Percentiles rank a stretch among this genome's conserved stretches.
These are phyloP conservation scores for Fregata magnificens DNA, from an alignment of 2,113 vertebrate species.

Conservation along the genomic window DNA sequence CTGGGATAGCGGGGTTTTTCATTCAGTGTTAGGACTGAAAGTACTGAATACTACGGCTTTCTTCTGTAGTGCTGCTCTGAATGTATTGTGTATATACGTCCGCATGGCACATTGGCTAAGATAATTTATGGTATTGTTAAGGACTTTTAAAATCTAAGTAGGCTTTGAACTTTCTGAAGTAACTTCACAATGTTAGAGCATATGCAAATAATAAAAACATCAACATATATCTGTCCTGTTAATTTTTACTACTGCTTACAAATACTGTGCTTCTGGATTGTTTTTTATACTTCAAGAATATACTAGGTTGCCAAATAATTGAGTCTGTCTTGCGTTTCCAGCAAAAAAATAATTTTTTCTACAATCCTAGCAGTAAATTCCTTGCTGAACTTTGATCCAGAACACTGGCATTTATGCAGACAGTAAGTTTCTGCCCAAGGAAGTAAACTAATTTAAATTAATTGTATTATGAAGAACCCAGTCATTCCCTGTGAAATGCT, in stretches of 20 bases:
- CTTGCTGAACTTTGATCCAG: background rate
- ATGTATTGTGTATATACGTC: accelerated
- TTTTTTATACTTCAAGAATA: background rate
- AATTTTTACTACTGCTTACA: background rate
- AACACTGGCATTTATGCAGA: background rate
- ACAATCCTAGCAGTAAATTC: background rate
- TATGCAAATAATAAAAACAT: background rate
- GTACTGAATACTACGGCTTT: accelerated
- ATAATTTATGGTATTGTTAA: background rate
- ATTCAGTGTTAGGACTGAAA: background rate
- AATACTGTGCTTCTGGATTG: background rate
- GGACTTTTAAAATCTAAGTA: background rate
- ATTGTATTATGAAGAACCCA: background rate
- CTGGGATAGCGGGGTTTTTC: background rate
- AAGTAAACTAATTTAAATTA: background rate
- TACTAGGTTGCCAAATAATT: background rate
- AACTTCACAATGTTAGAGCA: background rate
- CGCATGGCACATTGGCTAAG: accelerated
- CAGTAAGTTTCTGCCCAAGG: background rate
- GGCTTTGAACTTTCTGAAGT: background rate
- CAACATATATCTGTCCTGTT: background rate
- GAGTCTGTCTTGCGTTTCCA: background rate
- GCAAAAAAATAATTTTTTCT: background rate
- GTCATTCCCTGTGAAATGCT: background rate
- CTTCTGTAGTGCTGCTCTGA: background rate